A percentile compares a stretch with the other conserved stretches of the same genome.
Conservation (phyloP, 1,140 invertebrate genomes). For the Meloidogyne chitwoodi region DNA sequence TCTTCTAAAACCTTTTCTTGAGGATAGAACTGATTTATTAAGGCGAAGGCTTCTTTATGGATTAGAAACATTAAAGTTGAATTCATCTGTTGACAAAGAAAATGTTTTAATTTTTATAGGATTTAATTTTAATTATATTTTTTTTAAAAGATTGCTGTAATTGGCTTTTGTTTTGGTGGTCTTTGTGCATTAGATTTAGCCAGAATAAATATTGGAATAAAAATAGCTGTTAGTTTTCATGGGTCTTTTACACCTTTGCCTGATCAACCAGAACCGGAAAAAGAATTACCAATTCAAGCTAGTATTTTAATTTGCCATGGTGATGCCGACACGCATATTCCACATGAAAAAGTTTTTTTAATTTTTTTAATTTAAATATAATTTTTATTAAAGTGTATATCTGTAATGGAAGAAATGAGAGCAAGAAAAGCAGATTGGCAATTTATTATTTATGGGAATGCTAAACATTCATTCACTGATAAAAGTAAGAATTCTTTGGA, state of each 20-base stretch:
- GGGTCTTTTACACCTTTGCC: constrained; percentile 39
- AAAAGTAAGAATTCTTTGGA: constrained; percentile 17
- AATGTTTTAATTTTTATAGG: constrained; percentile 24
- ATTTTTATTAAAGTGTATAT: constrained; percentile 15
- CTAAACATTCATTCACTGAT: constrained; percentile 47
- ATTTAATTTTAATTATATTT: constrained; percentile 4
- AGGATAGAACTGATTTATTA: constrained; percentile 32
- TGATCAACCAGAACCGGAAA: constrained; percentile 25
- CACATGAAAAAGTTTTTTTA: constrained; percentile 12
- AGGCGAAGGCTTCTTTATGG: constrained; percentile 33
- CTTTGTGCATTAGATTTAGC: constrained; percentile 51
- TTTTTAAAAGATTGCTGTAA: constrained; percentile 46
- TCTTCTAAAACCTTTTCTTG: constrained; percentile 30
- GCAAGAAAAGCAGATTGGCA: constrained; percentile 46
- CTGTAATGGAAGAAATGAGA: constrained; percentile 44
- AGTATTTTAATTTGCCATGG: constrained; percentile 50
- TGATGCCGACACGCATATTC: constrained; percentile 44
- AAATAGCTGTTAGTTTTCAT: constrained; percentile 53
- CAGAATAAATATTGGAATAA: constrained; percentile 40
- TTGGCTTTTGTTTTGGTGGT: constrained; percentile 56
- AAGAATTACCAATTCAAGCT: constrained; percentile 30
- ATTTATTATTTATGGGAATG: constrained; percentile 43
- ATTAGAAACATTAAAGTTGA: constrained; percentile 34
- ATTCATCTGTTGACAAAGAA: constrained; percentile 37
- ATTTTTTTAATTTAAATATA: neutral